Evolutionary conservation across 2,113 vertebrate species (phyloP).

Genomic region (Geococcyx californianus): DNA sequence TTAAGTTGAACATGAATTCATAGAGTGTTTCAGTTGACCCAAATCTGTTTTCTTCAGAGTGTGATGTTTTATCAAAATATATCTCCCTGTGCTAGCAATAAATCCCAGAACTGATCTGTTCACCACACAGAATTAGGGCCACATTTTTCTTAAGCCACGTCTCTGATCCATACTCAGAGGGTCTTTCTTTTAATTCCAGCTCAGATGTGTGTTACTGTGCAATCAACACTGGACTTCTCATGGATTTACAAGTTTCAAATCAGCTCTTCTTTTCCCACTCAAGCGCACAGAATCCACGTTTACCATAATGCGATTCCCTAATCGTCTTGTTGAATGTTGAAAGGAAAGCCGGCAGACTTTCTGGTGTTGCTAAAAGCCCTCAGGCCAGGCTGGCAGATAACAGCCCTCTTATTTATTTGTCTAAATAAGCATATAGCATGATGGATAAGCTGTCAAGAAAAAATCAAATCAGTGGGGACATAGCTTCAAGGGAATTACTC

Average conservation of each 20-base stretch:
- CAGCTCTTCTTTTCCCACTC: neutral
- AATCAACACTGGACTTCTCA: neutral
- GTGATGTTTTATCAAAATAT: neutral
- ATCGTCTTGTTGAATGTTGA: constrained; percentile 40
- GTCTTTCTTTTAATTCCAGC: neutral
- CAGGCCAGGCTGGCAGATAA: constrained; percentile 65
- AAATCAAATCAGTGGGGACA: constrained; percentile 66
- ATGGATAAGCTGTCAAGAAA: constrained; percentile 72
- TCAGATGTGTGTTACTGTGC: neutral
- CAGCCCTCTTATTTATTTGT: constrained; percentile 70
- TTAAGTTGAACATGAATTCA: constrained; percentile 33
- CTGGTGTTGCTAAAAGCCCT: constrained; percentile 66
- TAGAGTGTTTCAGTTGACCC: constrained; percentile 31
- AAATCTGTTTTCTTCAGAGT: constrained; percentile 50
- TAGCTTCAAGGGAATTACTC: constrained; percentile 69
- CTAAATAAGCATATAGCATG: constrained; percentile 72
- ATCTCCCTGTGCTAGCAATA: neutral
- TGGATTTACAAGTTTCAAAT: neutral
- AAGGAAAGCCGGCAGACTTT: constrained; percentile 57
- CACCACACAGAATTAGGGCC: neutral
- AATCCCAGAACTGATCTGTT: neutral
- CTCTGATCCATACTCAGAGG: neutral
- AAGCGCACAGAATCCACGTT: neutral
- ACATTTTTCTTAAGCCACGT: neutral
- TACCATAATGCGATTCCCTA: constrained; percentile 27